Evolutionary conservation across 2,113 vertebrate genomes (phyloP).

Genomic region (Oreochromis niloticus): DNA sequence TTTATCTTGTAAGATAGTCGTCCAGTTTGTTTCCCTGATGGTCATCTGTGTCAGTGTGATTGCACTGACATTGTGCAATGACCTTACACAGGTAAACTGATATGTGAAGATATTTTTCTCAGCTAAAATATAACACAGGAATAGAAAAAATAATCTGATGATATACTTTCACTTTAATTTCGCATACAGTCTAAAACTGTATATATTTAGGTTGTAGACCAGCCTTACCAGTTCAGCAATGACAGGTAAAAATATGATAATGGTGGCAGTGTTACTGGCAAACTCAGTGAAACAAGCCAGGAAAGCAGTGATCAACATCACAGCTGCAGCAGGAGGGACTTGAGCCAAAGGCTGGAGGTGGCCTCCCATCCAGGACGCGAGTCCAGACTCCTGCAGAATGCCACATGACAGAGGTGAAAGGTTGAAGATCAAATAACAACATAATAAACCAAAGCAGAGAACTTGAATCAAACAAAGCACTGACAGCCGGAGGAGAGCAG

Average conservation of each 20-base stretch:
- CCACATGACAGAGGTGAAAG: neutral
- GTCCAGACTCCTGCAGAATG: conserved; percentile 84
- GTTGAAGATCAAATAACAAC: conserved; percentile 24
- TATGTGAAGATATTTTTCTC: neutral
- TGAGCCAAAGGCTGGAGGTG: conserved; percentile 84
- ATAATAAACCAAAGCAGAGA: conserved; percentile 21
- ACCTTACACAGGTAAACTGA: neutral
- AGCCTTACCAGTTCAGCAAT: conserved; percentile 89
- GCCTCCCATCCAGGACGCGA: conserved; percentile 88
- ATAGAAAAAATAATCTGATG: neutral
- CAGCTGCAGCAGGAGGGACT: conserved; percentile 79
- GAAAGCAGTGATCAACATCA: conserved; percentile 83
- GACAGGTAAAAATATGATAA: conserved; percentile 92
- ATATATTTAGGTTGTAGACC: neutral
- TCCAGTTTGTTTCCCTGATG: neutral
- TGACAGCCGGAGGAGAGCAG: neutral
- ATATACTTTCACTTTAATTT: neutral
- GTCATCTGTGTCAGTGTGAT: neutral
- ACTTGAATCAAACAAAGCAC: neutral
- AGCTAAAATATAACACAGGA: neutral
- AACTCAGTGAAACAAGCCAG: conserved; percentile 93
- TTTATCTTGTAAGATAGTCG: neutral
- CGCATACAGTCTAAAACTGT: neutral
- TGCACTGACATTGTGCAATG: neutral
- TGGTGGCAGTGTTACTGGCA: conserved; percentile 96